Base-by-base conservation (phyloP, 2,113 vertebrate genomes). In the Oreotrochilus melanogaster region DNA sequence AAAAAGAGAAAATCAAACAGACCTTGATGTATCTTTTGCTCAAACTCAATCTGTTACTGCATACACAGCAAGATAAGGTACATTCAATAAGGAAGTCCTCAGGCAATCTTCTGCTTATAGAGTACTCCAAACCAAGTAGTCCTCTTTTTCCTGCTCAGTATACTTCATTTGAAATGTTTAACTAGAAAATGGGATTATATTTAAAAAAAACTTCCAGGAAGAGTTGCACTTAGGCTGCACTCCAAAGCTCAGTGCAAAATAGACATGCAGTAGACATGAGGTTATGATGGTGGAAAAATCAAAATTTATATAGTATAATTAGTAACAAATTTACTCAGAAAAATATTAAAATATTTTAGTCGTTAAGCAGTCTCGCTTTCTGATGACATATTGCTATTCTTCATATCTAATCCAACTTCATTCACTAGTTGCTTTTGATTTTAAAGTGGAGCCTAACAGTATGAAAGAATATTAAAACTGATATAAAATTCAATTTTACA, bases 21-120 rank as follows among this genome's bases (percentile, higher is more conserved):
- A 92, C 22, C 24, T 86, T 71, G 72, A 94, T 60, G 67, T 93
- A 71, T 51, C 24, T 47, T 73, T 66, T 23, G 50, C 92, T 92
- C 60, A 61, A 83, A 35, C 27, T 83, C 0, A 0, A 75, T 93
- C 88, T 82, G 31, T 92, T 80, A 60, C 24, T 50, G 89, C 58
- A 85, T 80, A 90, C 39, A 45, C 7, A 83, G 88, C 85, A 90
- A 92, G 92, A 96, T 96, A 96, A 96, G 82, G 62, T 64, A 89
- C 56, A 86, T 80, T 89, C 82, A 84, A 54, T 58, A 88, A 90
- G 96, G 94, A 96, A 96, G 93, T 96, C 82, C 93, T 96, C 65
- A 61, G 69, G 79, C 82, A 88, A 86, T 96, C 90, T 81, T 94
- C 94, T 96, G 82, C 47, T 78, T 89, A 66, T 7, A 83, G 58